A percentile compares a stretch with the other conserved stretches of the same genome.
Conservation (phyloP, 2,113 vertebrate species). For the Talpa occidentalis region DNA sequence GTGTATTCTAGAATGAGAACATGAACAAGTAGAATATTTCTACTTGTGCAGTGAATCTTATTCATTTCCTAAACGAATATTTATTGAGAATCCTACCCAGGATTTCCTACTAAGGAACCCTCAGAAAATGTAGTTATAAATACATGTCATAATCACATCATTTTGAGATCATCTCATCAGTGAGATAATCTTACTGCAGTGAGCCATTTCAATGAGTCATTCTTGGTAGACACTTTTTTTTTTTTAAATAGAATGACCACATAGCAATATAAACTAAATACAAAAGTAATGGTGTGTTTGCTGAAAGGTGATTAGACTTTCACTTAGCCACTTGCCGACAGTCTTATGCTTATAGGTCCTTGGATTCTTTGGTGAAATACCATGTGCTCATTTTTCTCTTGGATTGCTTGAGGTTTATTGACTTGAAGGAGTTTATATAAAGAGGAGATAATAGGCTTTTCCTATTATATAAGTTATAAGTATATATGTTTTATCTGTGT, state of each 20-base stretch:
- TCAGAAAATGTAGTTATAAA: background rate
- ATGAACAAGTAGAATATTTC: background rate
- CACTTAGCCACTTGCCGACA: background rate
- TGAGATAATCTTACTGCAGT: background rate
- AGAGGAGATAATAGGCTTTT: too few relatives aligned
- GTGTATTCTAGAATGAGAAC: background rate
- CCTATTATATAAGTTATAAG: too few relatives aligned
- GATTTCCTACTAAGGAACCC: background rate
- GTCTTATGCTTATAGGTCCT: too few relatives aligned
- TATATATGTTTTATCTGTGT: background rate
- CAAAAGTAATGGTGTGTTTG: background rate
- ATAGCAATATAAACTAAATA: background rate
- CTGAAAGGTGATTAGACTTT: background rate
- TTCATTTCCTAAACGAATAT: conserved; percentile 11
- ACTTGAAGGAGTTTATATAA: background rate
- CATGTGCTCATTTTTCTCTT: too few relatives aligned
- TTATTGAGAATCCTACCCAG: background rate
- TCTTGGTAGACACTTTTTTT: background rate
- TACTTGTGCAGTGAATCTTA: background rate
- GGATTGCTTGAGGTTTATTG: background rate
- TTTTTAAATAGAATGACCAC: background rate
- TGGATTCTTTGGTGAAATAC: too few relatives aligned
- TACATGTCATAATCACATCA: background rate
- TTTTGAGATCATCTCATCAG: too few relatives aligned
- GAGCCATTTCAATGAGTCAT: background rate